A percentile compares a stretch with the other conserved stretches of the same genome.
These are phyloP conservation scores for Meles meles DNA, from an alignment of 2,113 vertebrate species.

Conservation along the genomic window DNA sequence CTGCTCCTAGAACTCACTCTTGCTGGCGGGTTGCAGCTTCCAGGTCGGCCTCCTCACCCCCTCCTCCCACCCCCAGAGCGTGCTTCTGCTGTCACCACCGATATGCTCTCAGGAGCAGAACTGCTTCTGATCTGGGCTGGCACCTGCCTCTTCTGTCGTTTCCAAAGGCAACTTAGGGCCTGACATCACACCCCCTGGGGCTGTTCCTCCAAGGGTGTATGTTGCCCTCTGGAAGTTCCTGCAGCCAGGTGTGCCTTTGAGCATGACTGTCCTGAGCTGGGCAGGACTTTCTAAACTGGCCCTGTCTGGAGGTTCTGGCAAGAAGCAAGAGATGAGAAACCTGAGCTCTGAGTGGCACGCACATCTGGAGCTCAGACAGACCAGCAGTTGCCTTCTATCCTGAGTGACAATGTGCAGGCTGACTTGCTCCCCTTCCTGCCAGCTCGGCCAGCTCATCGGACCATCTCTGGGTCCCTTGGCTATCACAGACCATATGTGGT, in stretches of 20 bases:
- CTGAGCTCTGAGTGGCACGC: not conserved
- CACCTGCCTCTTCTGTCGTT: not conserved
- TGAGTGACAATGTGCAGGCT: too few species aligned
- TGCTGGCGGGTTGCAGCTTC: not conserved
- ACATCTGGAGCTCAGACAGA: not conserved
- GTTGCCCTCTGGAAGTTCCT: not conserved
- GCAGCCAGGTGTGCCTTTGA: not conserved
- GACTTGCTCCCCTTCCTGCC: not conserved
- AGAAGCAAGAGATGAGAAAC: not conserved
- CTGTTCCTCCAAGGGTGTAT: not conserved
- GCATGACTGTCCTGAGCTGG: not conserved
- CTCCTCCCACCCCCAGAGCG: rapidly evolving
- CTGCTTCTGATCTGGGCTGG: not conserved
- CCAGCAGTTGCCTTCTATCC: not conserved
- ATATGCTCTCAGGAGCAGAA: not conserved
- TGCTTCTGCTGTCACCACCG: not conserved
- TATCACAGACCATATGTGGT: not conserved
- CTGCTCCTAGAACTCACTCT: not conserved
- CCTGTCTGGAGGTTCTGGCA: not conserved
- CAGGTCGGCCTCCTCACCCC: not conserved
- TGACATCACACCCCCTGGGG: not conserved
- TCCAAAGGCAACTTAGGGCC: not conserved
- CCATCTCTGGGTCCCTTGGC: not conserved
- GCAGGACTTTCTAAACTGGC: not conserved
- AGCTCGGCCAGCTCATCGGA: not conserved